Base-by-base conservation (phyloP, 1,140 invertebrate species). In the Neodiprion pinetum region DNA sequence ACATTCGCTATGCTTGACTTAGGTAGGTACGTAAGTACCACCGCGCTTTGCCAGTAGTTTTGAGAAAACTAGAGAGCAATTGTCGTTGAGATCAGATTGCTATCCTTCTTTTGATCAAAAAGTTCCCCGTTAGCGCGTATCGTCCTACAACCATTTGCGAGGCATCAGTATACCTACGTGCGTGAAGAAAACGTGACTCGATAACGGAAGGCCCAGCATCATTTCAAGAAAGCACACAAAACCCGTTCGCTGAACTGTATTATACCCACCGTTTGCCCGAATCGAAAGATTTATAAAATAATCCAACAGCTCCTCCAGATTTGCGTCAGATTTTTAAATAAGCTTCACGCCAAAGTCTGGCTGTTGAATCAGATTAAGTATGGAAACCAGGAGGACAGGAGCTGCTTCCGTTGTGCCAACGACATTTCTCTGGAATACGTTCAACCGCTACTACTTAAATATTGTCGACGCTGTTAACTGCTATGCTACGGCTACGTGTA, bases 61-160 rank as follows among this genome's bases (percentile, higher is more conserved):
- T 5, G 53, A 7, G 53, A 61, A 9, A 61, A 61, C 53, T 61
- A 61, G 53, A 61, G n/a, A 61, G n/a, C 53, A 61, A 12, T 61
- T 17, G n/a, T 61, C 53, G n/a, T 61, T 61, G 53, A 17, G 53
- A 61, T 61, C n/a, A 61, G n/a, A 61, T 61, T 61, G n/a, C 53
- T 61, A 61, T 61, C 53, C 53, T 17, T 17, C 11, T 61, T 61
- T 61, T 17, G 53, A 61, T 61, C 53, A 12, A 61, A 61, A 9
- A 5, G 53, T 14, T 61, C 53, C n/a, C n/a, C 53, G 53, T 61
- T 61, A 61, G 53, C 53, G 53, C 53, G 53, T 61, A 61, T 61
- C 53, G 9, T 61, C 53, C 11, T 40, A 40, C 28, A 40, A 40
- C 28, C 28, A 40, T 40, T 40, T 40, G 11, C 53, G 53, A 9